Percentiles rank a stretch among this genome's conserved stretches.
Conservation (phyloP, 2,113 vertebrate genomes). For the Hippotragus niger region DNA sequence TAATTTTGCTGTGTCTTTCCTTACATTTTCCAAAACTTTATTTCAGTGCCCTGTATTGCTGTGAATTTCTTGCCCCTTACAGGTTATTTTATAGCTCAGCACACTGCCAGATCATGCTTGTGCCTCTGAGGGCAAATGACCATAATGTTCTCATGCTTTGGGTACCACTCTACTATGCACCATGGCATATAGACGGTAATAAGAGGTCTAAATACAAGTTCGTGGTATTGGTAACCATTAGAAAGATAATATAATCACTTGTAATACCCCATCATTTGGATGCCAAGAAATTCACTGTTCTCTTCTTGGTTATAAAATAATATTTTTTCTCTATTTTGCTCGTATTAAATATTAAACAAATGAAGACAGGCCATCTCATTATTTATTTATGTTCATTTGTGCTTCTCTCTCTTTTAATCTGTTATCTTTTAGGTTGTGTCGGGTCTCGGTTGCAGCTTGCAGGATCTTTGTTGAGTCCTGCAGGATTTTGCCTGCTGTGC, state of each 20-base stretch:
- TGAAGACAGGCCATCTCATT: background rate
- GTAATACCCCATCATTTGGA: background rate
- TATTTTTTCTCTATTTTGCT: background rate
- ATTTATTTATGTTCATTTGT: background rate
- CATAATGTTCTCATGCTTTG: background rate
- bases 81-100: background rate
- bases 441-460: background rate
- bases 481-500: background rate
- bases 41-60: background rate
- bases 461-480: background rate
- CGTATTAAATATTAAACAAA: background rate
- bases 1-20: background rate
- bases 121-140: background rate
- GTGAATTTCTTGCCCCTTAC: background rate
- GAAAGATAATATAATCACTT: background rate
- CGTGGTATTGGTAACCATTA: background rate
- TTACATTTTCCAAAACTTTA: background rate
- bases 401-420: background rate
- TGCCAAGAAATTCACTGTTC: background rate
- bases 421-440: background rate
- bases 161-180: background rate
- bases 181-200: background rate
- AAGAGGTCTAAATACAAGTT: background rate
- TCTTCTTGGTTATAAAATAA: background rate
- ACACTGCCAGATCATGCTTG: fast-evolving